These are phyloP conservation scores for Genyomyrus donnyi DNA, from an alignment of 2,113 vertebrate genomes.

Conservation along the genomic window DNA sequence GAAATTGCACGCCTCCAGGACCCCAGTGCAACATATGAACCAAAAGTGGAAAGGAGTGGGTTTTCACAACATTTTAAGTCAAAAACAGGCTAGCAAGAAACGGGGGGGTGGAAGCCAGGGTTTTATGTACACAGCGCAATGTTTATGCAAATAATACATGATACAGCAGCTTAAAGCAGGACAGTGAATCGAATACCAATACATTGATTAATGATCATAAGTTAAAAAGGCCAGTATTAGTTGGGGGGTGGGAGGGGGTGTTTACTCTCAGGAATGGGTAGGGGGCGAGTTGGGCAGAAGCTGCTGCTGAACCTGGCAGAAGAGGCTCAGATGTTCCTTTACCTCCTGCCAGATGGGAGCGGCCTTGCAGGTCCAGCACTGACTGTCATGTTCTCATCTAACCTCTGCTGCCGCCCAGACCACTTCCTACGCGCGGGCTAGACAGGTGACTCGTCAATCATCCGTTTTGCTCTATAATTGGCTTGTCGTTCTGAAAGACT, in stretches of 20 bases:
- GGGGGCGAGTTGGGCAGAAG: background rate
- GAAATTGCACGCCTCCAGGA: background rate
- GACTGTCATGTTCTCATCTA: slow-evolving; percentile 17
- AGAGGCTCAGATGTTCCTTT: background rate
- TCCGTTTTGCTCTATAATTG: background rate
- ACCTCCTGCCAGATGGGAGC: background rate
- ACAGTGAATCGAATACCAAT: background rate
- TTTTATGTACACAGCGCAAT: background rate
- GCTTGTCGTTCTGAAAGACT: background rate
- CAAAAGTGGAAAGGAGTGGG: background rate
- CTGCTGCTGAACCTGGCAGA: background rate
- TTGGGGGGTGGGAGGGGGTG: background rate
- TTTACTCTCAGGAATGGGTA: background rate
- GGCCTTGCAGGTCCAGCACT: background rate
- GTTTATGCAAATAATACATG: background rate
- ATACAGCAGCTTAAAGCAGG: background rate
- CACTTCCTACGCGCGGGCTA: background rate
- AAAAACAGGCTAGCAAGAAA: background rate
- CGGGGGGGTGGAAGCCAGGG: background rate
- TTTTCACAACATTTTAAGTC: background rate
- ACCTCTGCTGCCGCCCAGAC: slow-evolving; percentile 2
- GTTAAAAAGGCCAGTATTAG: background rate
- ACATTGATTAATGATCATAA: background rate
- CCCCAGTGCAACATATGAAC: background rate
- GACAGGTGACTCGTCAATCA: background rate